Evolutionary conservation across 2,888 invertebrate genomes (phyloP).

Genomic region (Branchellion lobata): DNA sequence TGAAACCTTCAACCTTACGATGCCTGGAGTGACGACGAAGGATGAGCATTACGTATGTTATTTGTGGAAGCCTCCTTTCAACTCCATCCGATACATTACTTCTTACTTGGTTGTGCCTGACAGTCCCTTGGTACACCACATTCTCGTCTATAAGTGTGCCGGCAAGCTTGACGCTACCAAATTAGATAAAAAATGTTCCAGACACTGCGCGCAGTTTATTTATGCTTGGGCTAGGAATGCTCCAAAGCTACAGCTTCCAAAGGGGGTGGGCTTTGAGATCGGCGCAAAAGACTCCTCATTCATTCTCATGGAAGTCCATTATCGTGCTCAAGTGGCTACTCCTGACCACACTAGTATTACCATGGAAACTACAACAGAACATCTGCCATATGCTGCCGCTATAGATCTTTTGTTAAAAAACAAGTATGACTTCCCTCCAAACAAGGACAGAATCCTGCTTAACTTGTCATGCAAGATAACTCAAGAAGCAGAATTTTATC

Average conservation of each 20-base stretch:
- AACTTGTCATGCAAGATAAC: slow-evolving; percentile 65
- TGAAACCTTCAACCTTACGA: too few species aligned
- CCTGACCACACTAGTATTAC: slow-evolving; percentile 54
- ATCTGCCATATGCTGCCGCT: slow-evolving; percentile 56
- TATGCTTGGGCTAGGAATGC: slow-evolving; percentile 69
- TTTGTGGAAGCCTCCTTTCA: slow-evolving; percentile 2
- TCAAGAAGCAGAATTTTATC: slow-evolving; percentile 61
- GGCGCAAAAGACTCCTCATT: slow-evolving; percentile 83
- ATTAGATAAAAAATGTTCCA: neutral
- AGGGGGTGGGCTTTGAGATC: slow-evolving; percentile 83
- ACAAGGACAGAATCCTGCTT: slow-evolving; percentile 55
- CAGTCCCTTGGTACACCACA: slow-evolving; percentile 29
- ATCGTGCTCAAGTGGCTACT: slow-evolving; percentile 58
- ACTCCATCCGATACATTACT: slow-evolving; percentile 10
- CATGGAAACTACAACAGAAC: slow-evolving; percentile 44
- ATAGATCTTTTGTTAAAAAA: slow-evolving; percentile 55
- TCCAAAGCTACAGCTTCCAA: slow-evolving; percentile 65
- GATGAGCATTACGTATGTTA: slow-evolving; percentile 24
- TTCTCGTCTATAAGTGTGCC: slow-evolving; percentile 11
- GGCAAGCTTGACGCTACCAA: neutral
- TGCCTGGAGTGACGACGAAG: slow-evolving; percentile 17
- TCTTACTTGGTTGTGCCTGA: slow-evolving; percentile 18
- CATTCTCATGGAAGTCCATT: slow-evolving; percentile 90
- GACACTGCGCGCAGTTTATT: neutral
- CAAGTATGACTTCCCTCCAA: slow-evolving; percentile 54